A percentile compares a stretch with the other conserved stretches of the same genome.
phyloP scores from a whole-genome alignment of 2,113 vertebrate species.

The Donacobius atricapilla region DNA sequence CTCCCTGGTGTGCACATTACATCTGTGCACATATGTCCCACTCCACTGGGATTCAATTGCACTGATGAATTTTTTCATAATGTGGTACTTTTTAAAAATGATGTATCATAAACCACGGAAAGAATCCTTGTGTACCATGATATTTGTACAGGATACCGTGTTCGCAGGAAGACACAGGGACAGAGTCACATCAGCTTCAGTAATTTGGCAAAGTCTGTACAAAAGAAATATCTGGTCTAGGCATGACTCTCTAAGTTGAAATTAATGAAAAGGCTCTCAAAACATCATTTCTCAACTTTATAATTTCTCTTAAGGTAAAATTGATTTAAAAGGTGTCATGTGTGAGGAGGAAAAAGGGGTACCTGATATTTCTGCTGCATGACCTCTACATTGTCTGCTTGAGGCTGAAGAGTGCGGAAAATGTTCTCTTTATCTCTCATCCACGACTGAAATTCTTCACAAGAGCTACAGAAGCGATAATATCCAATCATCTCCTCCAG shows the following conservation, averaged over 20 bases:
- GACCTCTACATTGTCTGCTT: conserved; percentile 72
- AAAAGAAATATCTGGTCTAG: background rate
- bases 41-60: background rate
- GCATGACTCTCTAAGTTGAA: background rate
- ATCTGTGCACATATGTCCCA: fast-evolving
- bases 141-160: background rate
- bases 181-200: background rate
- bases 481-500: conserved; percentile 82
- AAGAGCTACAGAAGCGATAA: conserved; percentile 80
- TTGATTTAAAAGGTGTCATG: background rate
- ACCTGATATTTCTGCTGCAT: conserved; percentile 86
- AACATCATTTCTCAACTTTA: background rate
- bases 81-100: background rate
- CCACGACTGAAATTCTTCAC: conserved; percentile 86
- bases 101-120: background rate
- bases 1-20: fast-evolving
- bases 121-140: background rate
- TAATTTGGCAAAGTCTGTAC: background rate
- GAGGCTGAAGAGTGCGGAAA: conserved; percentile 75
- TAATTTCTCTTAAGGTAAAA: background rate
- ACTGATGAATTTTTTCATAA: background rate
- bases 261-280: background rate
- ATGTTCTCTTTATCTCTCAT: conserved; percentile 83
- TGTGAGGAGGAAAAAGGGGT: background rate
- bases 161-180: background rate